Conservation (phyloP, 2,888 invertebrate genomes). For the Campoplex capitator region DNA sequence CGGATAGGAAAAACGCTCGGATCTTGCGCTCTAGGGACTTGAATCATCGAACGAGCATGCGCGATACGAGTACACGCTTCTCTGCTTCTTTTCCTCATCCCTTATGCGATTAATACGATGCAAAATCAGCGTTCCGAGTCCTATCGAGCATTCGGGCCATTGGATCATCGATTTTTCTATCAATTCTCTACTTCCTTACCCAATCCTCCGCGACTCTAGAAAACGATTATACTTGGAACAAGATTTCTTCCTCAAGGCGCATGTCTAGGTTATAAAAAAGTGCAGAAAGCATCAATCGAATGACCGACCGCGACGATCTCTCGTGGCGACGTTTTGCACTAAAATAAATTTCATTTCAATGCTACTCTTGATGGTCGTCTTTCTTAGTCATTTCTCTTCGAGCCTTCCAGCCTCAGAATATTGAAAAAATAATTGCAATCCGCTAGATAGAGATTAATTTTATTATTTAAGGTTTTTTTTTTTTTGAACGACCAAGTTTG, state of each 20-base stretch:
- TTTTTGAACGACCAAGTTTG: background rate
- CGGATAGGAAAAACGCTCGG: background rate
- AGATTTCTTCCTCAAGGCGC: background rate
- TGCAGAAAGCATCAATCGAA: background rate
- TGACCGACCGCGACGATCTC: background rate
- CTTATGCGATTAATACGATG: background rate
- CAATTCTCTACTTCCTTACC: background rate
- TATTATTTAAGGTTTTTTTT: background rate
- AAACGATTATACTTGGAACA: too few species aligned
- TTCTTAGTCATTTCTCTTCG: background rate
- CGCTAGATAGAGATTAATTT: background rate
- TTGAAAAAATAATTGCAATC: too few species aligned
- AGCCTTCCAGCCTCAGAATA: background rate
- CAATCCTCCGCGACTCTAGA: background rate
- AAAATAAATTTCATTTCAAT: background rate
- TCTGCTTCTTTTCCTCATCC: background rate
- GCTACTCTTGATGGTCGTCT: background rate
- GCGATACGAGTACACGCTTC: background rate
- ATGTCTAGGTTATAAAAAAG: background rate
- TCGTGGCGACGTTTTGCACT: background rate
- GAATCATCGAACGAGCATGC: background rate
- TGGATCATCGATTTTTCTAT: slow-evolving; percentile 41
- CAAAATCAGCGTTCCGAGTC: background rate
- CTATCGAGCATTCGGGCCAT: slow-evolving; percentile 36
- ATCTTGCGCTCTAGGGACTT: slow-evolving; percentile 19